A percentile compares a stretch with the other conserved stretches of the same genome.
Conservation (phyloP, 2,888 invertebrate genomes). For the Pollenia angustigena region DNA sequence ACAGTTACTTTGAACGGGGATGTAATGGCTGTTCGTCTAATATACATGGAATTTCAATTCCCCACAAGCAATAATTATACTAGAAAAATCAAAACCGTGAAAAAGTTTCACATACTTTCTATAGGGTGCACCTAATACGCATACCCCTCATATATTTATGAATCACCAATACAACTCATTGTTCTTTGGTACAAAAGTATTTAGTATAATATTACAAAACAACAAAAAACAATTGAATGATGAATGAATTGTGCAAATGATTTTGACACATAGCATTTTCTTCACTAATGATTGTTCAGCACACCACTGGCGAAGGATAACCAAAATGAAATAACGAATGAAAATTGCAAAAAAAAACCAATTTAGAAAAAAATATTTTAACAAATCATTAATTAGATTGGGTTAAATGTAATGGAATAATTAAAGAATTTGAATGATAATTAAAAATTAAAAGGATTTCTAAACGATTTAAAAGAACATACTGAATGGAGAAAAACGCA, state of each 20-base stretch:
- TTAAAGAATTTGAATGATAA: neutral
- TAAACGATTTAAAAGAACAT: no score
- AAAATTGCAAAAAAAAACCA: neutral
- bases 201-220: slow-evolving; percentile 44
- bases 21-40: no score
- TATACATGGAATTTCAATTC: no score
- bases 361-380: neutral
- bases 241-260: slow-evolving; percentile 73
- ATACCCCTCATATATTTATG: neutral
- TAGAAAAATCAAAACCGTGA: no score
- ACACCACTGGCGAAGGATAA: slow-evolving; percentile 10
- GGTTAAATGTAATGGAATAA: neutral
- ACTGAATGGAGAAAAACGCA: no score
- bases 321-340: slow-evolving; percentile 16
- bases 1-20: no score
- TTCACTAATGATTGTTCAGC: slow-evolving; percentile 64
- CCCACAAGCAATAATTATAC: no score
- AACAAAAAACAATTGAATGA: slow-evolving; percentile 67
- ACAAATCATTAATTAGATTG: slow-evolving; percentile 26
- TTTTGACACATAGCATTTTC: slow-evolving; percentile 68
- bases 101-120: neutral
- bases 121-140: neutral
- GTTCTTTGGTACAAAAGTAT: slow-evolving; percentile 20
- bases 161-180: slow-evolving; percentile 19
- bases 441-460: no score